Evolutionary conservation across 1,140 invertebrate genomes (phyloP).

Genomic region (Orussus abietinus): DNA sequence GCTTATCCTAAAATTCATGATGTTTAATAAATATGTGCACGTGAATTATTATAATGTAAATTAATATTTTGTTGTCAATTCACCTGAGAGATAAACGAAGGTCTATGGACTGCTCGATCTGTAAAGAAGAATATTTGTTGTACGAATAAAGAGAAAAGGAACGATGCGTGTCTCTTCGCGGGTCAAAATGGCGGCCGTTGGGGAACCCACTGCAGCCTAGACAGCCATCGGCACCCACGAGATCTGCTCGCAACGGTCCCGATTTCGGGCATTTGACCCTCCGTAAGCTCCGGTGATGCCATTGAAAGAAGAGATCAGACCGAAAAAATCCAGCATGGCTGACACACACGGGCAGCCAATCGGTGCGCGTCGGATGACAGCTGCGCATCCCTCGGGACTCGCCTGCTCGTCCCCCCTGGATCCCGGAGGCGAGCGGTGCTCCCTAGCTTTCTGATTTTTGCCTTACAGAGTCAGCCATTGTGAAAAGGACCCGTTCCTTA

Average conservation of each 20-base stretch:
- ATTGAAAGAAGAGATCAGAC: slow-evolving; percentile 45
- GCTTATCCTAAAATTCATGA: too few relatives aligned
- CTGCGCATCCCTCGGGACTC: slow-evolving; percentile 45
- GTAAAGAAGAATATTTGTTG: too few relatives aligned
- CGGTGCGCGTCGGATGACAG: slow-evolving; percentile 38
- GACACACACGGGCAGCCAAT: slow-evolving; percentile 37
- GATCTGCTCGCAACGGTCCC: not conserved
- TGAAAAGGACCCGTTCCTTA: slow-evolving; percentile 35
- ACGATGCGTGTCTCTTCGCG: too few relatives aligned
- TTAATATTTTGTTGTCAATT: too few relatives aligned
- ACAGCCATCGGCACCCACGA: not conserved
- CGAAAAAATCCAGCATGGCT: slow-evolving; percentile 51
- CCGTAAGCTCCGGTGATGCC: slow-evolving; percentile 19
- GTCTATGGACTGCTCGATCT: too few relatives aligned
- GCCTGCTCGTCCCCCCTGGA: slow-evolving; percentile 16
- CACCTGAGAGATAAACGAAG: too few relatives aligned
- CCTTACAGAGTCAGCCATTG: slow-evolving; percentile 55
- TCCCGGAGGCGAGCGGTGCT: slow-evolving; percentile 22
- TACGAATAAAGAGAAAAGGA: too few relatives aligned
- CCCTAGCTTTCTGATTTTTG: slow-evolving; percentile 56
- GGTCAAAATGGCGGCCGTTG: not conserved
- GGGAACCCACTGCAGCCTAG: too few relatives aligned
- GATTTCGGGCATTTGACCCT: slow-evolving; percentile 18
- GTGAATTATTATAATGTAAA: too few relatives aligned
- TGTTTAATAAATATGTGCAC: too few relatives aligned